Conservation (phyloP, 2,888 invertebrate species). For the Pachycephus smyrnensis region DNA sequence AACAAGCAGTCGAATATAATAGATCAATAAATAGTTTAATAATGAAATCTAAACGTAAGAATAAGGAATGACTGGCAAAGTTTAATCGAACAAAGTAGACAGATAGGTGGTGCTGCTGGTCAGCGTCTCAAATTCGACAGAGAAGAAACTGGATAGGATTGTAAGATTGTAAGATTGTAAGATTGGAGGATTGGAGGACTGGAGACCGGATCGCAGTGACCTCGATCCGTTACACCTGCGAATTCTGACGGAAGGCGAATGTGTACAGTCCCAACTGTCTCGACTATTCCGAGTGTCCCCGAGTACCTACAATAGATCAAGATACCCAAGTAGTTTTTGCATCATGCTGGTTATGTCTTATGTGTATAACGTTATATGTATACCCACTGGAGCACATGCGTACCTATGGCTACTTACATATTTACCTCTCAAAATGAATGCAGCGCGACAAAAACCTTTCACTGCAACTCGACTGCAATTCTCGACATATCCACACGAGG, state of each 20-base stretch:
- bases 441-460: neutral
- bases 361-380: neutral
- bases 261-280: too few species aligned
- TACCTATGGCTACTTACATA: constrained; percentile 7
- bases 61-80: too few species aligned
- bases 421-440: constrained; percentile 19
- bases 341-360: constrained; percentile 14
- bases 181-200: too few species aligned
- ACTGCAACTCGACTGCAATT: neutral
- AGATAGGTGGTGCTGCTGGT: too few species aligned
- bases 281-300: too few species aligned
- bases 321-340: constrained; percentile 17
- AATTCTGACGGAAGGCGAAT: neutral
- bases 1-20: too few species aligned
- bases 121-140: constrained; percentile 1
- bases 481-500: too few species aligned
- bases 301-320: constrained; percentile 15
- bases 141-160: constrained; percentile 1
- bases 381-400: neutral
- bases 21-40: too few species aligned
- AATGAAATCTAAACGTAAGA: too few species aligned
- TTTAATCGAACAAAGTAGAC: too few species aligned
- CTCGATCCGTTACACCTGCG: constrained; percentile 4
- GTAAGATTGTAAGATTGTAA: too few species aligned
- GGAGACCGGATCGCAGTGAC: constrained; percentile 1